A percentile compares a stretch with the other conserved stretches of the same genome.
Conservation (phyloP, 1,140 invertebrate species). For the Marisa cornuarietis region DNA sequence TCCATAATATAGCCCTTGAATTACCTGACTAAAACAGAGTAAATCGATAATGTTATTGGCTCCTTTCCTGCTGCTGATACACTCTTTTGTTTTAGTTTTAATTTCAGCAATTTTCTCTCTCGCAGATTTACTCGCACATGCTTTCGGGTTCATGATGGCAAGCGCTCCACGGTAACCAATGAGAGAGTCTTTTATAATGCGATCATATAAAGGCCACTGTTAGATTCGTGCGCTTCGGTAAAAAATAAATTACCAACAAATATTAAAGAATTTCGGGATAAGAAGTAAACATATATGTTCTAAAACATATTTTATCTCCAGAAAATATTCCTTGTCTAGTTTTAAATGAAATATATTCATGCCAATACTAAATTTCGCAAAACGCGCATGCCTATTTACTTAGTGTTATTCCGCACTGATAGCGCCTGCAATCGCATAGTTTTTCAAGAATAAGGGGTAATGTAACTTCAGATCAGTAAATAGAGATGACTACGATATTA, state of each 20-base stretch:
- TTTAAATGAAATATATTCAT: too few relatives aligned
- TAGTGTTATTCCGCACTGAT: too few relatives aligned
- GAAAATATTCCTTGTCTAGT: too few relatives aligned
- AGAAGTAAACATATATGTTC: not conserved
- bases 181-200: too few relatives aligned
- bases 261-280: not conserved
- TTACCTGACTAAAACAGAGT: conserved; percentile 45
- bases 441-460: too few relatives aligned
- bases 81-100: conserved; percentile 33
- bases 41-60: conserved; percentile 53
- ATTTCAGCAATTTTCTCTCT: conserved; percentile 15
- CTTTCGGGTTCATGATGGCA: too few relatives aligned
- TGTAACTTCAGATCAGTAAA: too few relatives aligned
- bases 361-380: too few relatives aligned
- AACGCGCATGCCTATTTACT: too few relatives aligned
- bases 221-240: not conserved
- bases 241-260: not conserved
- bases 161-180: too few relatives aligned
- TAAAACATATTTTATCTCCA: not conserved
- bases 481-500: too few relatives aligned
- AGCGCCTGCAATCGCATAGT: too few relatives aligned
- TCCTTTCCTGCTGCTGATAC: conserved; percentile 45
- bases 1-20: not conserved
- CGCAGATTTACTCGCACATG: not conserved
- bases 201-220: not conserved